A percentile compares a stretch with the other conserved stretches of the same genome.
Evolutionary conservation across 1,140 invertebrate species (phyloP).

Genomic region (Polypedilum pembai): DNA sequence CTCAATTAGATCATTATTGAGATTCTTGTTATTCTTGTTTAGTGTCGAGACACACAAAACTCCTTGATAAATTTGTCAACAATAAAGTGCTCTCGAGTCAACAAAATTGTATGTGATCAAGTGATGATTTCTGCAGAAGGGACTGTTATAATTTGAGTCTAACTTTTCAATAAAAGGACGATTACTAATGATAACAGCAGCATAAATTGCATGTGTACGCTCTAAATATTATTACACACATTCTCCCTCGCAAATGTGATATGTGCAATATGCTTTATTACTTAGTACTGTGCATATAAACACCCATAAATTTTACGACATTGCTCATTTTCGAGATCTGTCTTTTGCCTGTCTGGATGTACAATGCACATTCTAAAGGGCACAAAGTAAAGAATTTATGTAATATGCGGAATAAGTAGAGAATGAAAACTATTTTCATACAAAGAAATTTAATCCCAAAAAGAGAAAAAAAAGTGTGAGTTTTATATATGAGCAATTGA

Average conservation of each 20-base stretch:
- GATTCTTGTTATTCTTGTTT: background rate
- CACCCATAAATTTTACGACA: conserved; percentile 25
- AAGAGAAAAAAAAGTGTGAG: background rate
- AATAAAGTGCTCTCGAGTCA: background rate
- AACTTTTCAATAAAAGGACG: no score
- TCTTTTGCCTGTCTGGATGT: no score
- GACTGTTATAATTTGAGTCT: no score
- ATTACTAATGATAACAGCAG: no score
- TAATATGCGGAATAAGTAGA: background rate
- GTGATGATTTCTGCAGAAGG: background rate
- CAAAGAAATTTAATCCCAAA: background rate
- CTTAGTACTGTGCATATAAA: conserved; percentile 11
- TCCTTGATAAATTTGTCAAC: no score
- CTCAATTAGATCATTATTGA: conserved; percentile 10
- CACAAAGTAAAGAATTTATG: background rate
- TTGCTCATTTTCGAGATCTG: background rate
- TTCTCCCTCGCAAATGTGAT: background rate
- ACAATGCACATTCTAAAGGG: background rate
- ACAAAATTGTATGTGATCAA: conserved; percentile 18
- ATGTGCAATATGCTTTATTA: conserved; percentile 26
- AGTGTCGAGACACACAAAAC: no score
- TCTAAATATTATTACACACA: background rate
- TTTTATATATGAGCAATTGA: background rate
- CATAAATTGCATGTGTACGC: background rate
- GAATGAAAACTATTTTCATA: conserved; percentile 14